A percentile compares a stretch with the other conserved stretches of the same genome.
Conservation (phyloP, 2,888 invertebrate genomes). For the Drosophila nigritarsus region DNA sequence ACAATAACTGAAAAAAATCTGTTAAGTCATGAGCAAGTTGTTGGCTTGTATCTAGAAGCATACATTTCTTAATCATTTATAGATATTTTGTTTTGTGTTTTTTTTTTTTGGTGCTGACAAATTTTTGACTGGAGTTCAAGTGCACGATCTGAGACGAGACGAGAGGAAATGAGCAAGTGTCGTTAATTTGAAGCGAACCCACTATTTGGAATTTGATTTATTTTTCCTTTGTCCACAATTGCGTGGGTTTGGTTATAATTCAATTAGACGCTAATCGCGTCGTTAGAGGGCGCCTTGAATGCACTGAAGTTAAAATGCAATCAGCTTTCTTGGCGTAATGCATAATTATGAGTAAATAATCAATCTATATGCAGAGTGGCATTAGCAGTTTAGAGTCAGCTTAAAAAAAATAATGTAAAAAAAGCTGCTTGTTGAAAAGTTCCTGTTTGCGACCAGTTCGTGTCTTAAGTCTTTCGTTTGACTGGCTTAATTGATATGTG, state of each 20-base stretch:
- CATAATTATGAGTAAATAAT: slow-evolving; percentile 53
- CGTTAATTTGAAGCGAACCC: slow-evolving; percentile 47
- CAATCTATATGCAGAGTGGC: slow-evolving; percentile 76
- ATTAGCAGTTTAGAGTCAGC: slow-evolving; percentile 59
- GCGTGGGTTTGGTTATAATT: slow-evolving; percentile 66
- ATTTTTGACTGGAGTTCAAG: slow-evolving; percentile 56
- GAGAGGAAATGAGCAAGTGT: slow-evolving; percentile 13
- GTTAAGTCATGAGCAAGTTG: slow-evolving; percentile 45
- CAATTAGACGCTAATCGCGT: slow-evolving; percentile 70
- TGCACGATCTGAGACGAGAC: slow-evolving; percentile 48
- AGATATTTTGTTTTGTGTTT: slow-evolving; percentile 2
- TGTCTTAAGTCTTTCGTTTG: slow-evolving; percentile 77
- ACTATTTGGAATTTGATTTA: slow-evolving; percentile 32
- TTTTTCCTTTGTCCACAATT: slow-evolving; percentile 37
- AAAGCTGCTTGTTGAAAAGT: slow-evolving; percentile 61
- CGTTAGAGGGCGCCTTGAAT: slow-evolving; percentile 58
- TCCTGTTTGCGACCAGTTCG: slow-evolving; percentile 76
- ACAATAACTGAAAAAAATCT: slow-evolving; percentile 23
- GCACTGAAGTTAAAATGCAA: slow-evolving; percentile 53
- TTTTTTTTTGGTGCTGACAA: slow-evolving; percentile 11
- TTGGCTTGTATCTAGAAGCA: slow-evolving; percentile 21
- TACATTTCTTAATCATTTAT: slow-evolving; percentile 19
- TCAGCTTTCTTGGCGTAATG: slow-evolving; percentile 39
- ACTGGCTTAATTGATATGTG: slow-evolving; percentile 49
- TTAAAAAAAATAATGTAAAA: slow-evolving; percentile 38